Base-by-base conservation (phyloP, 2,113 vertebrate genomes). In the Eurystomus gularis region DNA sequence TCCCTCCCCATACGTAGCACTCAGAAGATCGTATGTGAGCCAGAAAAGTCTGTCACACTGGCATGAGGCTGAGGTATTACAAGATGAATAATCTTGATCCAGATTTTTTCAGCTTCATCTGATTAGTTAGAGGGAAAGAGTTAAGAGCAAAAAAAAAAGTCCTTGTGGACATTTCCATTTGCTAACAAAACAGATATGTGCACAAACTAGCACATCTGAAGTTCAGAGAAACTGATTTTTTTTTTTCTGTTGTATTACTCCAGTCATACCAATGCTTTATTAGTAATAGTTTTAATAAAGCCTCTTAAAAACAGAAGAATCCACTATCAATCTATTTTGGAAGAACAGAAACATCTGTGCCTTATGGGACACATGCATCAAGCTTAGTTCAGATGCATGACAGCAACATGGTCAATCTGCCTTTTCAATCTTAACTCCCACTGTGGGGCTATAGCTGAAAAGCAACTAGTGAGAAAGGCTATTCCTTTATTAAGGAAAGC, bases 81-180 rank as follows among this genome's bases (percentile, higher is more conserved):
- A 94, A 58, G 46, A 68, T 73, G 65, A 86, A 88, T 83, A 93
- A 93, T 77, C 42, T 70, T 29, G 54, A 92, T 93, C 20, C 58
- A 78, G 39, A 61, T 57, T 60, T 81, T 79, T 90, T 75, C 71
- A 90, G 17, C 48, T 94, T 96, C 72, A 64, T 91, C 35, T 87
- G 25, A 93, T 86, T 91, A 93, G 46, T 66, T 72, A 79, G 64
- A 86, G 57, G 44, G 68, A 95, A 96, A 71, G 49, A 77, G 46
- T 39, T 79, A 70, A 91, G 95, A 92, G 29, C 5, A 79, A 40
- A 39, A 62, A 66, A 72, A 40, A 66, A 83, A 66, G 4, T 95
- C 91, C 83, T 86, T 88, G 52, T 52, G 54, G 52, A 93, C 86
- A 76, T 96, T 97, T 97, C 90, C 95, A 92, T 91, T 96, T 88